Conservation (phyloP, 2,113 vertebrate species). For the Coreoperca whiteheadi region DNA sequence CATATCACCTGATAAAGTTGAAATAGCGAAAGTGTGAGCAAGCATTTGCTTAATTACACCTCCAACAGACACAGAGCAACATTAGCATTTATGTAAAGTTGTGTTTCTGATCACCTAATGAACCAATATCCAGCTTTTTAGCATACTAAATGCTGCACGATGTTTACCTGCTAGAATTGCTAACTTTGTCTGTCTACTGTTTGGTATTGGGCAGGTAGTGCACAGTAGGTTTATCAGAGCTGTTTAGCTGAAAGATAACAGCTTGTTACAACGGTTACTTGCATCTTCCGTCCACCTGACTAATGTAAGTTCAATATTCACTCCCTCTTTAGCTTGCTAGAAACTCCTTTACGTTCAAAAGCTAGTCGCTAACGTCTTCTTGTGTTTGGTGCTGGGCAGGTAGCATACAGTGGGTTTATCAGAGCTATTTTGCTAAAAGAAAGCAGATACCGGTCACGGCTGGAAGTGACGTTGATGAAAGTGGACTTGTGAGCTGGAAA, state of each 20-base stretch:
- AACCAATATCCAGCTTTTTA: background rate
- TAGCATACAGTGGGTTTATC: background rate
- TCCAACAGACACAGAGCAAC: slow-evolving; percentile 14
- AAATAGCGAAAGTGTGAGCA: background rate
- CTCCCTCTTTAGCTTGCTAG: background rate
- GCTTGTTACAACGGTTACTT: background rate
- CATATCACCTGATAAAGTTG: background rate
- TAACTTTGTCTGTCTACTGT: background rate
- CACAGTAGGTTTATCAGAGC: background rate
- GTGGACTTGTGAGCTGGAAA: background rate
- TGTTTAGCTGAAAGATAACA: background rate
- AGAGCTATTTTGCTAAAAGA: background rate
- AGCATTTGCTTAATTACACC: background rate
- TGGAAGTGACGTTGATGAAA: background rate
- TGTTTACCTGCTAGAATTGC: background rate
- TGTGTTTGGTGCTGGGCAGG: background rate
- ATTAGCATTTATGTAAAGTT: background rate
- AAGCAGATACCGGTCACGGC: no score
- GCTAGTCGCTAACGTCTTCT: background rate
- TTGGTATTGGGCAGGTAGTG: background rate
- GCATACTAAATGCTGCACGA: background rate
- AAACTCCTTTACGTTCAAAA: background rate
- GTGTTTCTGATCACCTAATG: background rate
- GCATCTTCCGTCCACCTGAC: background rate
- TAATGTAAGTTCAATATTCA: background rate